Evolutionary conservation across 2,888 invertebrate genomes (phyloP).

Genomic region (Amiota communis): DNA sequence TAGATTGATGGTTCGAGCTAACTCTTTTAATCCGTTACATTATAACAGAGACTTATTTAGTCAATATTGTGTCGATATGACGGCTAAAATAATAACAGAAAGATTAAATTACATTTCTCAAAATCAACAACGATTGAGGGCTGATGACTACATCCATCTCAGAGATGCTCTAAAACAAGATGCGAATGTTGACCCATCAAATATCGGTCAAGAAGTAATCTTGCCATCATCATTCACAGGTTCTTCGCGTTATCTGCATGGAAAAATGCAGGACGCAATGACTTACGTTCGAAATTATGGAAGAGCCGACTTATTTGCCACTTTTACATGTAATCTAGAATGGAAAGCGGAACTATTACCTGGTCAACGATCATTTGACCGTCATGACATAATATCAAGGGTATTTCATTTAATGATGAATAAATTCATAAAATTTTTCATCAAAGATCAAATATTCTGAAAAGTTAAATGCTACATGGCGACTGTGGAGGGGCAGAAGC

Average conservation of each 20-base stretch:
- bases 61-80: not conserved
- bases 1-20: not conserved
- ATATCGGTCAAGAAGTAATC: too few relatives aligned
- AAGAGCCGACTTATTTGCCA: too few relatives aligned
- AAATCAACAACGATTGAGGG: not conserved
- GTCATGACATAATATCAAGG: too few relatives aligned
- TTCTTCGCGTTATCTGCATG: too few relatives aligned
- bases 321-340: too few relatives aligned
- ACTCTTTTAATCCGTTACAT: not conserved
- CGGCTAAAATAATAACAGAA: not conserved
- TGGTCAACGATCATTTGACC: constrained; percentile 21
- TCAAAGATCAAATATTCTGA: too few relatives aligned
- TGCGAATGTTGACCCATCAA: not conserved
- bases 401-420: too few relatives aligned
- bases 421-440: too few relatives aligned
- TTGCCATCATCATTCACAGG: too few relatives aligned
- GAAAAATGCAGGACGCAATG: too few relatives aligned
- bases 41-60: not conserved
- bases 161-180: not conserved
- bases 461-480: constrained; percentile 9
- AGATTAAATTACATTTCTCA: not conserved
- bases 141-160: not conserved
- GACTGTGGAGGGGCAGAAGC: constrained; percentile 17
- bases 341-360: not conserved
- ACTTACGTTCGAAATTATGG: too few relatives aligned